Evolutionary conservation across 37 sponge, comb jelly and placozoan species (phyloP).

Genomic region (Oscarella lobularis): DNA sequence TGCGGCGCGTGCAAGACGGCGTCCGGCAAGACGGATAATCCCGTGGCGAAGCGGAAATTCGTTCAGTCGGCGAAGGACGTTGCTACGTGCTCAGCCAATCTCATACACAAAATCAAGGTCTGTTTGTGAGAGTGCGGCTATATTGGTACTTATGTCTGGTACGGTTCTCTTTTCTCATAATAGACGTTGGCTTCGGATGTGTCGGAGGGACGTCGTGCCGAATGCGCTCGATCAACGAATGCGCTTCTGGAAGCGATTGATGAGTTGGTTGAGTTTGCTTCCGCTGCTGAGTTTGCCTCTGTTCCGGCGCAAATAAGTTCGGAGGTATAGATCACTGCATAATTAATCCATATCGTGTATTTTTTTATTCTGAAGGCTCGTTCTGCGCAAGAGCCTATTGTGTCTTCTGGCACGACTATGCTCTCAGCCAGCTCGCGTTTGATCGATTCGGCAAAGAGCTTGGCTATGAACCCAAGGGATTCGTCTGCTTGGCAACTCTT

Average conservation of each 20-base stretch:
- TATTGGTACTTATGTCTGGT: too few relatives aligned
- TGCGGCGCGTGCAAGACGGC: slow-evolving; percentile 18
- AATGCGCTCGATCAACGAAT: slow-evolving; percentile 67
- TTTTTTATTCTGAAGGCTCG: too few relatives aligned
- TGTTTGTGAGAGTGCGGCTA: too few relatives aligned
- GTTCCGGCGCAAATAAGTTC: slow-evolving; percentile 87
- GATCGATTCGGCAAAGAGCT: slow-evolving; percentile 63
- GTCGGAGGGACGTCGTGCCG: slow-evolving; percentile 58
- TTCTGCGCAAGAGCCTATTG: slow-evolving; percentile 11
- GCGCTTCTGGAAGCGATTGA: slow-evolving; percentile 93
- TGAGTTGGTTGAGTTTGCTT: slow-evolving; percentile 77
- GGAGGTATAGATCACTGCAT: too few relatives aligned
- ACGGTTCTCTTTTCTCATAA: not conserved
- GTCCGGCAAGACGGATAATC: slow-evolving; percentile 20
- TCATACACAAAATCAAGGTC: slow-evolving; percentile 22
- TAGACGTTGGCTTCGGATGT: slow-evolving; percentile 66
- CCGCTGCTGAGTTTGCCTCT: slow-evolving; percentile 90
- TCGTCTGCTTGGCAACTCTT: slow-evolving; percentile 82
- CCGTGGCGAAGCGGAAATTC: slow-evolving; percentile 32
- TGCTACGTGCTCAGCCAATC: slow-evolving; percentile 4
- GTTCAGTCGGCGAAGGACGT: slow-evolving; percentile 17
- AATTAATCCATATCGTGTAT: too few relatives aligned
- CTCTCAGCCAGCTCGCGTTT: slow-evolving; percentile 52
- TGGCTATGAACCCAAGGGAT: slow-evolving; percentile 81
- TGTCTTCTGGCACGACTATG: slow-evolving; percentile 57